Conservation (phyloP, 2,113 vertebrate species). For the Bos taurus region DNA sequence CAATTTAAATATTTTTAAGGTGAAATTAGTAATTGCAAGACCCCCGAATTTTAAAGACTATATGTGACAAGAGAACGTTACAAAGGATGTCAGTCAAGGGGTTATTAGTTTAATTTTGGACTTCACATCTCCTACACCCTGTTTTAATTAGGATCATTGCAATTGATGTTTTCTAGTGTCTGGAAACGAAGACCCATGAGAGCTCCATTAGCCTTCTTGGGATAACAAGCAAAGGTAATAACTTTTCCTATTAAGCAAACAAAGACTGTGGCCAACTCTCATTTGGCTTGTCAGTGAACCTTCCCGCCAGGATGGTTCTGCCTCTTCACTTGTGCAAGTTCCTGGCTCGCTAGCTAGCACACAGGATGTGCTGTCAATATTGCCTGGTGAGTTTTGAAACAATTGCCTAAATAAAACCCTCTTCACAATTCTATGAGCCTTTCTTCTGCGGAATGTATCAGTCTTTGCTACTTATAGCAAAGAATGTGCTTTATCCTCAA, state of each 20-base stretch:
- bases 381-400: conserved; percentile 46
- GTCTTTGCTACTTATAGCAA: conserved; percentile 1
- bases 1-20: neutral
- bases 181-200: conserved; percentile 36
- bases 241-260: conserved; percentile 63
- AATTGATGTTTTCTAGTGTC: conserved; percentile 52
- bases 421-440: neutral
- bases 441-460: neutral
- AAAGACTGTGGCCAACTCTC: conserved; percentile 54
- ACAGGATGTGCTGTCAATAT: conserved; percentile 15
- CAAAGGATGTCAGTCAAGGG: neutral
- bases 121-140: neutral
- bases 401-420: conserved; percentile 44
- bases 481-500: neutral
- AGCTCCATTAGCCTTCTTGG: conserved; percentile 43
- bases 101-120: conserved; percentile 38
- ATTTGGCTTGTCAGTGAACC: conserved; percentile 47
- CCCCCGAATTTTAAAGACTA: neutral
- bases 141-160: conserved; percentile 51
- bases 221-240: conserved; percentile 65
- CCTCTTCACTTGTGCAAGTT: neutral
- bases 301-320: conserved; percentile 24
- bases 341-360: conserved; percentile 10
- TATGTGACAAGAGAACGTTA: neutral
- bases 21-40: neutral